Evolutionary conservation across 2,113 vertebrate genomes (phyloP).

Genomic region (Synodontis membranacea): DNA sequence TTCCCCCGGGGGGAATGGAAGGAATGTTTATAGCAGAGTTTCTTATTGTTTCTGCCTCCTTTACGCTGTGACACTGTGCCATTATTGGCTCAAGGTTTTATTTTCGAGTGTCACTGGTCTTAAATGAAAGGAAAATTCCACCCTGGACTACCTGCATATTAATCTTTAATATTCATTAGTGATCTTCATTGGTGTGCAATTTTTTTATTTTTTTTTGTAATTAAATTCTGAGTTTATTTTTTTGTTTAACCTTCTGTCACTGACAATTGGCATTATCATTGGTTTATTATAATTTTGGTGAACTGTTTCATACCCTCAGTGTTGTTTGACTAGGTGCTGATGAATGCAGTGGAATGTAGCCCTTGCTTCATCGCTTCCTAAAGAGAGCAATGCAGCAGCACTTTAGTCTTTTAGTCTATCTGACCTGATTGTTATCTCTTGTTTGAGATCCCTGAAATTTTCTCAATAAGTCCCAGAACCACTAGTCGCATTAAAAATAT

Average conservation of each 20-base stretch:
- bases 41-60: conserved; percentile 36
- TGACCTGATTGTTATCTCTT: neutral
- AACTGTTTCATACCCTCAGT: neutral
- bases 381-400: neutral
- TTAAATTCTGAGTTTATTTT: neutral
- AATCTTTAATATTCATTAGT: neutral
- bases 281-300: neutral
- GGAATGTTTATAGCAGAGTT: conserved; percentile 58
- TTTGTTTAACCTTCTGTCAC: neutral
- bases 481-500: neutral
- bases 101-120: neutral
- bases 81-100: conserved; percentile 6
- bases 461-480: neutral
- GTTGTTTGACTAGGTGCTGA: neutral
- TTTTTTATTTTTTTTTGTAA: neutral
- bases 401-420: neutral
- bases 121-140: neutral
- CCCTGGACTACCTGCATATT: neutral
- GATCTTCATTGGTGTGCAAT: neutral
- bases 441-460: neutral
- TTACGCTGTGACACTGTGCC: neutral
- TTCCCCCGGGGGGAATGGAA: conserved; percentile 41
- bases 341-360: neutral
- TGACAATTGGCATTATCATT: no score
- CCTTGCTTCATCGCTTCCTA: neutral